phyloP scores from a whole-genome alignment of 2,888 invertebrate species.

The Chaetoderma sp. region DNA sequence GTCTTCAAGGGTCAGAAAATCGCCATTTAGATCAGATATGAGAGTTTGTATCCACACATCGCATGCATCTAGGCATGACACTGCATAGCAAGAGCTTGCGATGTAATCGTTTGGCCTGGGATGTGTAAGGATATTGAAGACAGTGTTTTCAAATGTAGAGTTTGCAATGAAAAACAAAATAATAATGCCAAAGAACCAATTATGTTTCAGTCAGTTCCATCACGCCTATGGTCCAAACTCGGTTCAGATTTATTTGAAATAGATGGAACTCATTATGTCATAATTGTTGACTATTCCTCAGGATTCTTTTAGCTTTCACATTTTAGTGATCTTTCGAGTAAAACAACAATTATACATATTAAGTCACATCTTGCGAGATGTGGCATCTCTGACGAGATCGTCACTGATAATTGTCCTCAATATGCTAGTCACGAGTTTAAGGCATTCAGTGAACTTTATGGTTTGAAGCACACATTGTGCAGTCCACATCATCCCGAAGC shows the following conservation, averaged over 20 bases:
- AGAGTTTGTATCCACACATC: too few species aligned
- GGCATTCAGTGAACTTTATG: conserved; percentile 10
- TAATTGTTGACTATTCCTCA: conserved; percentile 26
- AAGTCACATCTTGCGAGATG: conserved; percentile 32
- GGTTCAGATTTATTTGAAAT: conserved; percentile 21
- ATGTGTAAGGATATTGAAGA: conserved; percentile 19
- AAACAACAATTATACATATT: conserved; percentile 10
- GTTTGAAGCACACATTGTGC: conserved; percentile 20
- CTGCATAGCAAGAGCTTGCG: too few species aligned
- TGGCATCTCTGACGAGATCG: conserved; percentile 33
- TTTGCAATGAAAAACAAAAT: conserved; percentile 9
- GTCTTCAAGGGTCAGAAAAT: conserved; percentile 17
- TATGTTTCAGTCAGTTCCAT: conserved; percentile 21
- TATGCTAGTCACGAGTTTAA: conserved; percentile 32
- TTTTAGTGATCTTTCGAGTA: conserved; percentile 3
- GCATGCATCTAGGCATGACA: too few species aligned
- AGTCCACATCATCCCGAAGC: conserved; percentile 34
- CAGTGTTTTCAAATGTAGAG: conserved; percentile 5
- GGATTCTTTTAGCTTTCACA: conserved; percentile 12
- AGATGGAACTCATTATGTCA: conserved; percentile 13
- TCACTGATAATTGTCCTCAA: conserved; percentile 38
- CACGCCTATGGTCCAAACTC: conserved; percentile 14
- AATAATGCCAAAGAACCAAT: conserved; percentile 18
- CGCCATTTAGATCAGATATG: conserved; percentile 16
- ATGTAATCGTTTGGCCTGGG: conserved; percentile 25